These are phyloP conservation scores for Furnarius figulus DNA, from an alignment of 2,113 vertebrate species.

Conservation along the genomic window DNA sequence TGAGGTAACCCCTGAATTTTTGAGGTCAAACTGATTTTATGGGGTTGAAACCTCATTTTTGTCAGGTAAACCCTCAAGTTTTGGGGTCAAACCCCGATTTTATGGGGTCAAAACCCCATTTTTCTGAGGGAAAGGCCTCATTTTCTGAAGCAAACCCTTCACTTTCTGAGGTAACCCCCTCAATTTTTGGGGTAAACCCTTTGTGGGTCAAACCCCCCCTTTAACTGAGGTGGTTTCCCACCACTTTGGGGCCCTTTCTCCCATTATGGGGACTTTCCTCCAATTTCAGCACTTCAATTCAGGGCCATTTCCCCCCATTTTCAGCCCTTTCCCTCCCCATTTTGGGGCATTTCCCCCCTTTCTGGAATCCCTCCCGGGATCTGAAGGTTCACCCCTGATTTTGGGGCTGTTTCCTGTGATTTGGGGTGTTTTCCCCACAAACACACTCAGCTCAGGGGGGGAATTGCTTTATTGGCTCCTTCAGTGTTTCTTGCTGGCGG, in stretches of 20 bases:
- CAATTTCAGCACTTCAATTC: no score
- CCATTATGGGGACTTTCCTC: neutral
- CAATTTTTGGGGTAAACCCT: neutral
- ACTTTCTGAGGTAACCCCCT: neutral
- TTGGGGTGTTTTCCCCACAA: neutral
- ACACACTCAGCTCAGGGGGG: neutral
- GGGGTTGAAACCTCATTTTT: neutral
- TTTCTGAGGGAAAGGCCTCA: no score
- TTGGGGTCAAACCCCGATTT: neutral
- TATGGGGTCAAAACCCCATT: neutral
- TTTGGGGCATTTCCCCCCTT: neutral
- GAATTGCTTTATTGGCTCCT: neutral
- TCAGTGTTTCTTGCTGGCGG: neutral
- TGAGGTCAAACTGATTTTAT: no score
- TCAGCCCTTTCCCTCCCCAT: neutral
- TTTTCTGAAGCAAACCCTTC: neutral
- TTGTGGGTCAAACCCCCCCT: no score
- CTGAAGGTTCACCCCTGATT: neutral
- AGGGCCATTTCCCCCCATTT: neutral
- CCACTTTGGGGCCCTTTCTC: neutral
- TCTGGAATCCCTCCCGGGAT: neutral
- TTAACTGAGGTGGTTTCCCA: neutral
- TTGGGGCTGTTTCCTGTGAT: fast-evolving
- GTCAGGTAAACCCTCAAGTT: no score
- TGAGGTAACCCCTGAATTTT: no score